These are phyloP conservation scores for Lampropteryx suffumata DNA, from an alignment of 2,888 invertebrate genomes.

Conservation along the genomic window DNA sequence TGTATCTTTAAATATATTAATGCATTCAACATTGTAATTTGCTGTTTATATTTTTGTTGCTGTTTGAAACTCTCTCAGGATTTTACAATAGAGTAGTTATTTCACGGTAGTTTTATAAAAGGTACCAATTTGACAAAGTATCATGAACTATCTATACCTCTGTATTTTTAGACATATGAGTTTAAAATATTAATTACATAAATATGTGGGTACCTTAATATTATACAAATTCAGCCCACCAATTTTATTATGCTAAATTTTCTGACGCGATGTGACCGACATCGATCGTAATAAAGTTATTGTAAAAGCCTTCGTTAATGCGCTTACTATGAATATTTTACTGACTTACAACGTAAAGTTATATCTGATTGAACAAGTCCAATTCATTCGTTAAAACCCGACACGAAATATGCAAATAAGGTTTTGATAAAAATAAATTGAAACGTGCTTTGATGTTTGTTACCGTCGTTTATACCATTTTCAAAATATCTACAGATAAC, in stretches of 20 bases:
- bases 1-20: constrained; percentile 57
- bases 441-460: too few relatives aligned
- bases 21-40: constrained; percentile 47
- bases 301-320: constrained; percentile 24
- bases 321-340: constrained; percentile 27
- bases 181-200: too few relatives aligned
- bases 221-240: neutral
- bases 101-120: too few relatives aligned
- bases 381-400: constrained; percentile 39
- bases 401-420: constrained; percentile 47
- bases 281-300: constrained; percentile 22
- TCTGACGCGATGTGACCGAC: constrained; percentile 20
- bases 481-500: too few relatives aligned
- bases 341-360: constrained; percentile 28
- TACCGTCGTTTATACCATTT: too few relatives aligned
- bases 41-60: constrained; percentile 22
- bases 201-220: too few relatives aligned
- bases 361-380: constrained; percentile 35
- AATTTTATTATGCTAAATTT: constrained; percentile 9
- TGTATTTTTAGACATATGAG: too few relatives aligned
- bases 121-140: too few relatives aligned
- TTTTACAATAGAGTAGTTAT: too few relatives aligned
- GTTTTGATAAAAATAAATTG: constrained; percentile 45
- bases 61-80: neutral
- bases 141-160: too few relatives aligned